phyloP scores from a whole-genome alignment of 2,113 vertebrate genomes.

The Chloropsis hardwickii region DNA sequence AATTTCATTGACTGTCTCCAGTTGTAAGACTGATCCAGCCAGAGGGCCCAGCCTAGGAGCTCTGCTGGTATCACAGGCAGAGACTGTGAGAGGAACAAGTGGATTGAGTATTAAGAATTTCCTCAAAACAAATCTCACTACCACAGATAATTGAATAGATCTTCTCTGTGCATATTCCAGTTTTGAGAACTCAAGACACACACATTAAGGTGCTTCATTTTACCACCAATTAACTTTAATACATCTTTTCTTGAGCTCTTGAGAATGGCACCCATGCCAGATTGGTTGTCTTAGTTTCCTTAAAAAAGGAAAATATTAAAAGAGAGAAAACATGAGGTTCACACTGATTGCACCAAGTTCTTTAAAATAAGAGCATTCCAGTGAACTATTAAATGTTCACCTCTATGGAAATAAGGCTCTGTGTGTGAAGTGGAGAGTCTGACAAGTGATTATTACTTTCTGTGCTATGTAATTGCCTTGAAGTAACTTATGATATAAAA shows the following conservation, averaged over 20 bases:
- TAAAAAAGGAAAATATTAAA: neutral
- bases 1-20: neutral
- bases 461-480: conserved; percentile 16
- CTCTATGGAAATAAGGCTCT: conserved; percentile 51
- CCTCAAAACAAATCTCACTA: conserved; percentile 32
- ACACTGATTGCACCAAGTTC: conserved; percentile 41
- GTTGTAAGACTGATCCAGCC: neutral
- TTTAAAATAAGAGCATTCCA: conserved; percentile 46
- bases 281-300: neutral
- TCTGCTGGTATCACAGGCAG: neutral
- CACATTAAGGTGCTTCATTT: conserved; percentile 42
- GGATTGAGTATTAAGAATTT: neutral
- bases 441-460: conserved; percentile 60
- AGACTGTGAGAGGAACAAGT: neutral
- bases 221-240: conserved; percentile 58
- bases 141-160: conserved; percentile 19
- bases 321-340: conserved; percentile 3
- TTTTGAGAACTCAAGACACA: conserved; percentile 12
- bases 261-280: conserved; percentile 16
- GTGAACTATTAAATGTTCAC: conserved; percentile 54
- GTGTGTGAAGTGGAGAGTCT: conserved; percentile 40
- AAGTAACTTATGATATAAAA: neutral
- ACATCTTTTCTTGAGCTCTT: conserved; percentile 25
- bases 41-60: neutral
- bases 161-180: conserved; percentile 23